phyloP scores from a whole-genome alignment of 1,140 invertebrate genomes.

The Drosophila malerkotliana region DNA sequence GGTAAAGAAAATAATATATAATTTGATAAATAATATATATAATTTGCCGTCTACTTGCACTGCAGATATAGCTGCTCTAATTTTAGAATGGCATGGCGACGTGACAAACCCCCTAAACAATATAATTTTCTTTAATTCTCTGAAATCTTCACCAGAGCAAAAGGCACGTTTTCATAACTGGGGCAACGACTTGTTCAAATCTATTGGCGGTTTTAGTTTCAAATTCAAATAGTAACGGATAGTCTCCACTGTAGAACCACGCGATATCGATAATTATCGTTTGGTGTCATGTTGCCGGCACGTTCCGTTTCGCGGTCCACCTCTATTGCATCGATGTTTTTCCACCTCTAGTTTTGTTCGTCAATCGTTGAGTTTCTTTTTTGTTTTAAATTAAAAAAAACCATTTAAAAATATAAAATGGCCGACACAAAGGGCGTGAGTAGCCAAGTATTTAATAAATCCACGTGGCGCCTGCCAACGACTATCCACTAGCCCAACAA shows the following conservation, averaged over 20 bases:
- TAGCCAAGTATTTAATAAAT: constrained; percentile 20
- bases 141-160: constrained; percentile 22
- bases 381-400: constrained; percentile 60
- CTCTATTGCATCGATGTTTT: background rate
- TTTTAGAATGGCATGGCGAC: constrained; percentile 50
- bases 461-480: background rate
- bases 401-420: constrained; percentile 57
- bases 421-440: constrained; percentile 82
- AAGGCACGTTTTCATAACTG: constrained; percentile 24
- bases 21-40: background rate
- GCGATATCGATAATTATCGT: background rate
- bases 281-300: background rate
- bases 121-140: constrained; percentile 21
- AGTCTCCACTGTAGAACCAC: background rate
- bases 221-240: background rate
- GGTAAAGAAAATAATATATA: background rate
- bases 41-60: background rate
- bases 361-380: constrained; percentile 58
- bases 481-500: constrained; percentile 7
- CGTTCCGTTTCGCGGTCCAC: background rate
- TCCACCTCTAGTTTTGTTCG: constrained; percentile 55
- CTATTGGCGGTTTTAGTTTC: background rate
- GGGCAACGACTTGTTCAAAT: too few relatives aligned
- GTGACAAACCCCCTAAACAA: constrained; percentile 37
- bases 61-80: constrained; percentile 15